A percentile compares a stretch with the other conserved stretches of the same genome.
These are phyloP conservation scores for Aulostomus chinensis DNA, from an alignment of 2,797 vertebrate species.

Conservation along the genomic window DNA sequence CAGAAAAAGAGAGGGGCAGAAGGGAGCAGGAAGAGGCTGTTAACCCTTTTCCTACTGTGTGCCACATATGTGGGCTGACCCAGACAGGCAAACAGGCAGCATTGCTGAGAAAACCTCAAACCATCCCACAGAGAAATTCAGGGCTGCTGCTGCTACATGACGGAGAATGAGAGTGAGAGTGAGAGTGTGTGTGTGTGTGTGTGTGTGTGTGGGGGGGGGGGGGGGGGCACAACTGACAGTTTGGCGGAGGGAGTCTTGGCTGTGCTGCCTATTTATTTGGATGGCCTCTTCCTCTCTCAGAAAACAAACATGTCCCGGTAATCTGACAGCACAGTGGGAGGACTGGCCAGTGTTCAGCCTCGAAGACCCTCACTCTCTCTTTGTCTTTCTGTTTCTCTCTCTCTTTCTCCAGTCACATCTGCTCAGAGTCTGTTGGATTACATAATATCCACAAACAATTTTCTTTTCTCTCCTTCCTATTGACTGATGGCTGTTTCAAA, in stretches of 20 bases:
- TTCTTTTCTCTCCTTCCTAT: constrained; percentile 62
- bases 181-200: too few species aligned
- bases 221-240: constrained; percentile 56
- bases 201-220: constrained; percentile 22
- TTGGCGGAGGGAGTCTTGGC: constrained; percentile 52
- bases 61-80: constrained; percentile 78
- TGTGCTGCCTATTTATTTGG: constrained; percentile 74
- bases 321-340: constrained; percentile 70
- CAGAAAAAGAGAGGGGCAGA: constrained; percentile 5
- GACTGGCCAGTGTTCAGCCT: constrained; percentile 56
- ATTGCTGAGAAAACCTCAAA: constrained; percentile 79
- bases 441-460: constrained; percentile 67
- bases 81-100: constrained; percentile 76
- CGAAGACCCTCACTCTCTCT: constrained; percentile 48
- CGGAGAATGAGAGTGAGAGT: constrained; percentile 42
- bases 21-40: constrained; percentile 47
- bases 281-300: constrained; percentile 63
- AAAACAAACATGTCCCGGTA: constrained; percentile 75
- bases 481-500: constrained; percentile 46
- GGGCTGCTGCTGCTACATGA: constrained; percentile 50
- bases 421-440: constrained; percentile 63
- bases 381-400: too few species aligned
- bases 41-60: constrained; percentile 76
- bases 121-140: constrained; percentile 72
- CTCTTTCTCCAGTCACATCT: constrained; percentile 56